Evolutionary conservation across 2,113 vertebrate species (phyloP), one percentile per base, ranked within the genome.

Genomic region (Albula glossodonta): DNA sequence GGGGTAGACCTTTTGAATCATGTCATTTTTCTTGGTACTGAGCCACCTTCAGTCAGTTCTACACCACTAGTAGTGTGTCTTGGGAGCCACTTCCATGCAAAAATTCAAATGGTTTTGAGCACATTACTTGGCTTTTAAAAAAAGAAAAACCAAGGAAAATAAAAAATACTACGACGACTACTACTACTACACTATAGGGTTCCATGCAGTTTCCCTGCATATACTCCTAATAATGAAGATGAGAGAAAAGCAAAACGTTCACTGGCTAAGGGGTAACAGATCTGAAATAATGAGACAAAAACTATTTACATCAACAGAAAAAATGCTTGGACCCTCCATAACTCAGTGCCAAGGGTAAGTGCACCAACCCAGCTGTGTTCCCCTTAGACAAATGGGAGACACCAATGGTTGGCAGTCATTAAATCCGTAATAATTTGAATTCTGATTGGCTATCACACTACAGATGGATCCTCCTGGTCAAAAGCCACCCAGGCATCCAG

Each of bases 401-500:
- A 15, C 51, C 22, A 70, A 17, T 22, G 63, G 1, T 17, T 22
- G 63, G 22, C n/a, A 17, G 19, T n/a, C 19, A 70, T 6, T 4
- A 2, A 70, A 70, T 3, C 51, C 17, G 22, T 22, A 84, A 56
- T 22, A 41, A 10, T 51, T 15, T 48, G 70, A 56, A 56, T 17
- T 85, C 49, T 66, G 15, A 19, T 49, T 78, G 48, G 49, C 41
- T 15, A 41, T 83, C 17, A 70, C 0, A 87, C 93, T 91, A 41
- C 31, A 41, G 93, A 50, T 87, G 84, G 49, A 89, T 48, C 88
- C 4, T 22, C 60, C 85, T 94, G 90, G 86, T 96, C 91, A 0
- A 81, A 8, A 0, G 82, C 87, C 87, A 95, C 66, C 94, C 94
- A 94, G 88, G 91, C 9, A 48, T 89, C 93, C 15, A 96, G 89